Evolutionary conservation across 2,113 vertebrate genomes (phyloP), one percentile per base, ranked within the genome.

Genomic region (Gymnocephalus cernua): DNA sequence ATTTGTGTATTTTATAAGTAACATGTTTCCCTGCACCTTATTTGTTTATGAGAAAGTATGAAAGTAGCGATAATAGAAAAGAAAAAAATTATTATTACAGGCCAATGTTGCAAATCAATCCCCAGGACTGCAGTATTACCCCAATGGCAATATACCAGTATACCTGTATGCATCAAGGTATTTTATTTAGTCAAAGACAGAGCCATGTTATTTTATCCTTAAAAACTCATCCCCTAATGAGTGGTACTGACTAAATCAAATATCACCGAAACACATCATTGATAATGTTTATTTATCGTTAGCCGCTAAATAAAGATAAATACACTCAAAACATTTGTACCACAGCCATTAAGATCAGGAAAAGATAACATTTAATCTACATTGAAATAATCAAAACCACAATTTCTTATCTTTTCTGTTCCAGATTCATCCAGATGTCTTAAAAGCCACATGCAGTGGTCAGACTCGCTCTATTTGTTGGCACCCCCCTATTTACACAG

Each of bases 1-100:
- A 74, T 74, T 54, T 76, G 23, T 64, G 14, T 48, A 51, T 82
- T 83, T 29, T 69, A 44, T 56, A 19, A 45, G 6, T 23, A 32
- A 57, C 23, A 0, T 27, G 47, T 61, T 57, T 72, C 62, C 27
- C 1, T 9, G 14, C 56, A 35, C 2, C 4, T 32, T 27, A 4
- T 82, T 63, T 72, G 45, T 80, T 72, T 67, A 64, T 27, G 21
- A 41, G 38, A 51, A 45, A 45, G 12, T 15, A 56, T 41, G 38
- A 11, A 41, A 41, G 10, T 11, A 41, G 27, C 15, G 61, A 64
- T 3, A 3, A 64, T 15, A 25, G 41, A 45, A 64, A 64, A 23
- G 7, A 23, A 57, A 57, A 9, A 56, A 15, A 14, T 27, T 1
- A 14, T 57, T 14, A 14, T 27, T 3, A 57, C 56, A 25, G 16